Base-by-base conservation (phyloP, 2,888 invertebrate species). In the Flexamia atlantica region DNA sequence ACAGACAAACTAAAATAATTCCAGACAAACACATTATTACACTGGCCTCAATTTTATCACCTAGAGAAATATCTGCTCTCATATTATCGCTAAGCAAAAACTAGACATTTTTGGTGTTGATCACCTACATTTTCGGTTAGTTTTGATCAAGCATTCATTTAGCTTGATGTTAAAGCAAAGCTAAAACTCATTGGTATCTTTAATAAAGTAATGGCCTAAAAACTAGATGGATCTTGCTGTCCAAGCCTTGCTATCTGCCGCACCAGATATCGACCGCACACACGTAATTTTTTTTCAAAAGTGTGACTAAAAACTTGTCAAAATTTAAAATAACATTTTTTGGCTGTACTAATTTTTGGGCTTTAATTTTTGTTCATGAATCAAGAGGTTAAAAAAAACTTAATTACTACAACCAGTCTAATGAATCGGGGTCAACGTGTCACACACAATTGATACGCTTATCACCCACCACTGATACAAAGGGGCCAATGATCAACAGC, bases 11-110 rank as follows among this genome's bases (percentile, higher is more conserved):
- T 36, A 36, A 7, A 36, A 36, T 7, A 4, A 36, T 36, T 9
- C 9, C 36, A 36, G 36, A 36, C 20, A 23, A 53, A 53, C 3
- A 7, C 23, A 53, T 53, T 23, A 23, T 53, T 14, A 53, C 28
- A 64, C 64, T 64, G 64, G 64, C 64, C 64, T 25, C 28, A 17
- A 3, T 28, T 64, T 12, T 64, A 64, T 64, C 64, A 64, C 64
- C 28, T 57, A 20, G 3, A 57, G 23, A 14, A 64, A 64, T 5
- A 4, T 64, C 28, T 30, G 14, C 64, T 28, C 12, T 60, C 20
- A 5, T 50, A 50, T 17, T 17, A n/a, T 50, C 50, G 50, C 10
- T 53, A 53, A 53, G 53, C 53, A 10, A 23, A 53, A 53, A n/a
- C 53, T 53, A 53, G 14, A 53, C 9, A 14, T 23, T 53, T 36